Base-by-base conservation (phyloP, 2,113 vertebrate species). In the Sebastes fasciatus region DNA sequence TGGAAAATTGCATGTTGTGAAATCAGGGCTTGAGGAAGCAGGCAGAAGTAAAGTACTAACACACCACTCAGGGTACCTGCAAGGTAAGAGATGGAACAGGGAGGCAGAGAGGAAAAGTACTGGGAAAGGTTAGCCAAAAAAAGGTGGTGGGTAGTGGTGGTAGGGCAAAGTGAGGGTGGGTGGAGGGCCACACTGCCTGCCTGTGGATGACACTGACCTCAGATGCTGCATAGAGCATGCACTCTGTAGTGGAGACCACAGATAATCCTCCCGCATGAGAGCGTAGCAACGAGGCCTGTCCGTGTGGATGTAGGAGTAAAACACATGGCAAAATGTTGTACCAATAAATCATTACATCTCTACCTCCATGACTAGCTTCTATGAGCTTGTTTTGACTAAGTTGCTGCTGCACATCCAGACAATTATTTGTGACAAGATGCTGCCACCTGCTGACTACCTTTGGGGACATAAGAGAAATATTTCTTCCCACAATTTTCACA, bases 211-310 rank as follows among this genome's bases (percentile, higher is more conserved):
- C 94, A 96, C 96, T 96, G 94, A 96, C 96, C 96, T 96, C 92
- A 96, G 95, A 91, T 96, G 95, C 89, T 96, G 95, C 92, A 96
- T 94, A 87, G 96, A 96, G 83, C 94, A 94, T 80, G 95, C 94
- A 91, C 93, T 95, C 86, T 95, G 95, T 64, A 96, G 94, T 48
- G 95, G 94, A 89, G 95, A 94, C 96, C 96, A 96, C 86, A 95
- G 91, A 90, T 91, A 93, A 89, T 96, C 95, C 91, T 95, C 92
- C 94, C 91, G 93, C 86, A 95, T 93, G 93, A 95, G 93, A 79
- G 94, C 88, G 91, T 94, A 94, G 89, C 92, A 94, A 90, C 92
- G 85, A 83, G 91, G 92, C 89, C 94, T 95, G 92, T 91, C 79
- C 68, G n/a, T 81, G 85, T 82, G 67, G 90, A 89, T 86, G 92